These are phyloP conservation scores for Peromyscus eremicus DNA, from an alignment of 2,797 vertebrate genomes.

Conservation along the genomic window DNA sequence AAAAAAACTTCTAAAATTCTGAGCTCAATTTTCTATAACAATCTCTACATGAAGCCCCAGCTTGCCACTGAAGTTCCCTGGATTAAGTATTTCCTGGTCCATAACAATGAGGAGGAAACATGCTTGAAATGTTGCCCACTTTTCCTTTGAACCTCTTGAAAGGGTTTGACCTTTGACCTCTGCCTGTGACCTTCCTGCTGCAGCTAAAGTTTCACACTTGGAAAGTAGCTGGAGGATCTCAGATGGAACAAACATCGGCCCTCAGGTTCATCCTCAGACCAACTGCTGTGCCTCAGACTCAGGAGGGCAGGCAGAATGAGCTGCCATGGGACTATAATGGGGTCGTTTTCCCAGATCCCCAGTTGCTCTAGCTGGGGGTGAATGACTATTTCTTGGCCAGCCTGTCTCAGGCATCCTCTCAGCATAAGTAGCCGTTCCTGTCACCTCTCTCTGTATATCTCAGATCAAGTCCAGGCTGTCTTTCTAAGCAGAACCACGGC, in stretches of 20 bases:
- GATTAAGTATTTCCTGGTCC: slow-evolving; percentile 32
- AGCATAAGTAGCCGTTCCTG: background rate
- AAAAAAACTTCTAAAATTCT: slow-evolving; percentile 13
- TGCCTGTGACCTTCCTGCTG: background rate
- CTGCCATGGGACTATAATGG: accelerated
- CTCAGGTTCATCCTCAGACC: slow-evolving; percentile 6
- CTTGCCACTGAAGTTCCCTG: background rate
- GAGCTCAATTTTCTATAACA: background rate
- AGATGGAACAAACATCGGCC: slow-evolving; percentile 17
- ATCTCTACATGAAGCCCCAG: accelerated
- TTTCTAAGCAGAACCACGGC: background rate
- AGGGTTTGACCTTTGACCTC: slow-evolving; percentile 47
- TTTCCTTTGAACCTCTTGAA: slow-evolving; percentile 39
- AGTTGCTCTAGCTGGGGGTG: background rate
- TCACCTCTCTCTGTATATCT: background rate
- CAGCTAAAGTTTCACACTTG: slow-evolving; percentile 49
- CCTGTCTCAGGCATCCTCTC: background rate
- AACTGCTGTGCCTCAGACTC: background rate
- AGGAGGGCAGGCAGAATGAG: background rate
- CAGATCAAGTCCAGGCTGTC: background rate
- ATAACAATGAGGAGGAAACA: slow-evolving; percentile 55
- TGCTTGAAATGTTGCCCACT: slow-evolving; percentile 8
- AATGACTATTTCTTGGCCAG: background rate
- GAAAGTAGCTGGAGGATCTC: background rate
- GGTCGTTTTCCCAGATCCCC: background rate